Evolutionary conservation across 2,888 invertebrate species (phyloP).

Genomic region (Coenonympha arcania): DNA sequence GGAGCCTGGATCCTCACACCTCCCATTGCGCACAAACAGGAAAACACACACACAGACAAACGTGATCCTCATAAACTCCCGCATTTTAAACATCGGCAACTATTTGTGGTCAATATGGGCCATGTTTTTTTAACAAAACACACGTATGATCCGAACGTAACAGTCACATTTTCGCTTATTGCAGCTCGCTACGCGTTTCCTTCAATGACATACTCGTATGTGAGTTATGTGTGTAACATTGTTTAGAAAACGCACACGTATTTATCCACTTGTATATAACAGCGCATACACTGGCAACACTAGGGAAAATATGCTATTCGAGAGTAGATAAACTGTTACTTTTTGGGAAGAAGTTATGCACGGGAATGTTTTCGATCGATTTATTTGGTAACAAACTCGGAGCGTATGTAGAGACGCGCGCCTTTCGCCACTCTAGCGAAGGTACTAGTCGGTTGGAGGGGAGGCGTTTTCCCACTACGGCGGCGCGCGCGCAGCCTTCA

Average conservation of each 20-base stretch:
- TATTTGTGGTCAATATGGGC: conserved; percentile 43
- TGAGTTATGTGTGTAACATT: conserved; percentile 26
- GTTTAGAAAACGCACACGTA: conserved; percentile 24
- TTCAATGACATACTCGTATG: conserved; percentile 43
- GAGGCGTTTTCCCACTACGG: conserved; percentile 43
- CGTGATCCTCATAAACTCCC: conserved; percentile 57
- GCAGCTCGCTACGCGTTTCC: conserved; percentile 36
- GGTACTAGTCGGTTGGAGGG: conserved; percentile 48
- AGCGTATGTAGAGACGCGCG: conserved; percentile 36
- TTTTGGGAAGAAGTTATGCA: conserved; percentile 21
- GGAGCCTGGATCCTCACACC: conserved; percentile 44
- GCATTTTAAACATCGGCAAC: conserved; percentile 54
- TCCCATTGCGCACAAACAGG: conserved; percentile 48
- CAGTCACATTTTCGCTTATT: conserved; percentile 69
- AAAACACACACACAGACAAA: conserved; percentile 58
- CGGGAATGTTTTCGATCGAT: conserved; percentile 39
- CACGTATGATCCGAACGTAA: conserved; percentile 36
- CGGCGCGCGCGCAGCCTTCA: conserved; percentile 50
- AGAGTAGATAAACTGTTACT: neutral
- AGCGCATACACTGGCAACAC: conserved; percentile 19
- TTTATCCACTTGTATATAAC: neutral
- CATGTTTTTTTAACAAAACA: conserved; percentile 48
- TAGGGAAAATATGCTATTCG: conserved; percentile 18
- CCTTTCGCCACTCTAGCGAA: conserved; percentile 43
- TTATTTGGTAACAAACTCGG: conserved; percentile 32